Evolutionary conservation across 2,888 invertebrate species (phyloP), one percentile per base, ranked within the genome.

Genomic region (Metalampra italica): DNA sequence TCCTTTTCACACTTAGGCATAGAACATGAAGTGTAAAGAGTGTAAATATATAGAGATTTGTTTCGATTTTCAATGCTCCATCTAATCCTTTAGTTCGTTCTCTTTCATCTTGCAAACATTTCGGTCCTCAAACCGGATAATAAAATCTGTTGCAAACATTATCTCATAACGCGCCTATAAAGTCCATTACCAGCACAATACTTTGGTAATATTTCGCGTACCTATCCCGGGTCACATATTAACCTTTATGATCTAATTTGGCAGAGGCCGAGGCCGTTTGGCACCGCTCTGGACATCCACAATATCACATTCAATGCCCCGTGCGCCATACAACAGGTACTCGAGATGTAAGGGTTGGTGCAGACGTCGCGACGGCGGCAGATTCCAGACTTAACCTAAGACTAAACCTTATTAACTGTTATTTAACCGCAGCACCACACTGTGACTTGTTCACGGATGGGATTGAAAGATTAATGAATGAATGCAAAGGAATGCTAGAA

Each of bases 231-330:
- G 58, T 64, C 66, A 64, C 75, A 73, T 74, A 73, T 84, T 82
- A 82, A 84, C 85, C 85, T 85, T 82, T 79, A 85, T 70, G 79
- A 78, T 72, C 68, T 77, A 77, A 82, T 85, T 85, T 85, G 85
- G 85, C 85, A 80, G 57, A 57, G 68, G 54, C 38, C 45, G 59
- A 66, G 61, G 68, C 69, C 71, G 75, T 83, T 84, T 84, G 84
- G 84, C 84, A 82, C 64, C 55, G 63, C 47, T 54, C 49, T 50
- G 37, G 39, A 39, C 59, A 52, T 61, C 62, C 63, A 59, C 66
- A 60, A 59, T 65, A 66, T 68, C 64, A 64, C 67, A 69, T 72
- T 70, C 69, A 68, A 70, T 69, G 68, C 63, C 63, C 56, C 60
- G 62, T 58, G 59, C 43, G 59, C 49, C 66, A 66, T 64, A 71